Evolutionary conservation across 1,140 invertebrate genomes (phyloP).

Genomic region (Aphelenchoides fujianensis): DNA sequence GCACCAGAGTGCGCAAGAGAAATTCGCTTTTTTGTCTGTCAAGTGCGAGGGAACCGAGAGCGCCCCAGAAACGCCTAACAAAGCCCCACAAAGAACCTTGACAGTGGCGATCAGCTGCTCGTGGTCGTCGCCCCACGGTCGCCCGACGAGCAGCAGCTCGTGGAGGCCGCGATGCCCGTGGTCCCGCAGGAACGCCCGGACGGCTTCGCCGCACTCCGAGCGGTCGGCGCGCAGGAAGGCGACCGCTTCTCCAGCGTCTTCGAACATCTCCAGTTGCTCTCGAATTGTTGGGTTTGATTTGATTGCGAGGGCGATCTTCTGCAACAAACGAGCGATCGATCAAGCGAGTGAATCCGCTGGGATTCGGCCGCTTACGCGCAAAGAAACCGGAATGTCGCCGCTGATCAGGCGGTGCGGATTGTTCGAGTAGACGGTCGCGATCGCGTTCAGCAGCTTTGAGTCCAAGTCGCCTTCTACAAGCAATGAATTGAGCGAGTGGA

Average conservation of each 20-base stretch:
- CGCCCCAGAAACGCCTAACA: too few relatives aligned
- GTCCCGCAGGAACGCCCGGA: conserved; percentile 69
- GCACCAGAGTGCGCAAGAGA: too few relatives aligned
- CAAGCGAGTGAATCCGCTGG: too few relatives aligned
- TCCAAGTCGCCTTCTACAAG: conserved; percentile 18
- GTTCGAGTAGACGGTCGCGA: conserved; percentile 32
- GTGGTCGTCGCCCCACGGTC: conserved; percentile 22
- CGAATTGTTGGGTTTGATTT: too few relatives aligned
- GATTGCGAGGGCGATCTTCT: conserved; percentile 21
- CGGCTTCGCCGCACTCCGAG: conserved; percentile 63
- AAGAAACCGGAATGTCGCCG: conserved; percentile 30
- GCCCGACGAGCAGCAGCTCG: conserved; percentile 67
- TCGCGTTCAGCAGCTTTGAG: conserved; percentile 23
- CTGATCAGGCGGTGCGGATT: conserved; percentile 31
- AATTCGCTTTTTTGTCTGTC: too few relatives aligned
- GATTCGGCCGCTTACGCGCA: conserved; percentile 11
- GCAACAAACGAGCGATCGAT: neutral
- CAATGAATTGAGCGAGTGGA: neutral
- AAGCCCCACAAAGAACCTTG: too few relatives aligned
- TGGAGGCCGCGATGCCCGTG: conserved; percentile 74
- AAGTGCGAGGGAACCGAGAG: too few relatives aligned
- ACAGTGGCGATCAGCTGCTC: conserved; percentile 8
- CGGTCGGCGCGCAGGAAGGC: neutral
- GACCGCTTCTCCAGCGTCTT: conserved; percentile 20
- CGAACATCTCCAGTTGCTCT: conserved; percentile 15